Percentiles rank a stretch among this genome's conserved stretches.
Conservation (phyloP, 2,113 vertebrate species). For the Diglossa brunneiventris region DNA sequence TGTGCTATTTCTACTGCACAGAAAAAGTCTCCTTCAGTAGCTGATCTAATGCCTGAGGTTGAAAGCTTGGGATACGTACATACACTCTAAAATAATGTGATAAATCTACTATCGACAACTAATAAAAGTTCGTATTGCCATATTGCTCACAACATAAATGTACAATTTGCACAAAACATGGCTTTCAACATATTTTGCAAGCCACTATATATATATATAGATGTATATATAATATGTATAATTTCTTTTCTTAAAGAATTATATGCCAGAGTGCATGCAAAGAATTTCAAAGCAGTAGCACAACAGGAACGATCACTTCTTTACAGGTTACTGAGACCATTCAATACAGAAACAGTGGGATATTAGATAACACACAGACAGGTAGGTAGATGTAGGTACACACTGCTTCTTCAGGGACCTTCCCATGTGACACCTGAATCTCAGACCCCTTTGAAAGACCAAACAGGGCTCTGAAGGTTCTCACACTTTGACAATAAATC, state of each 20-base stretch:
- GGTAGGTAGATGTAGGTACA: conserved; percentile 44
- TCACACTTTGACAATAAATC: neutral
- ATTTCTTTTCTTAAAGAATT: conserved; percentile 54
- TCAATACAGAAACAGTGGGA: conserved; percentile 60
- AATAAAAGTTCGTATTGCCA: conserved; percentile 52
- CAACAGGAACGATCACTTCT: conserved; percentile 64
- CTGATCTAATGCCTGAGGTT: conserved; percentile 15
- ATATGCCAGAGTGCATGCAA: conserved; percentile 66
- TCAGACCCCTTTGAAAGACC: neutral
- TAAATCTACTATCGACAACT: conserved; percentile 23
- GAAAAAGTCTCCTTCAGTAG: neutral
- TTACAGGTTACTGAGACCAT: conserved; percentile 63
- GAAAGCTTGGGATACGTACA: neutral
- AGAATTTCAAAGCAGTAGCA: conserved; percentile 57
- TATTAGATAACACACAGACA: conserved; percentile 36
- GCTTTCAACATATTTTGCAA: conserved; percentile 67
- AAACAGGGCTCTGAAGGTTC: conserved; percentile 10
- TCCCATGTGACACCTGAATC: neutral
- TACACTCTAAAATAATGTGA: neutral
- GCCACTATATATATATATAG: conserved; percentile 57
- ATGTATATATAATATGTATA: conserved; percentile 34
- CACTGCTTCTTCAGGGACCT: conserved; percentile 26
- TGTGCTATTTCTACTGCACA: conserved; percentile 4
- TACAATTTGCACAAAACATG: conserved; percentile 72
- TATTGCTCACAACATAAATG: conserved; percentile 67